These are phyloP conservation scores for Popillia japonica DNA, from an alignment of 1,140 invertebrate genomes.

Conservation along the genomic window DNA sequence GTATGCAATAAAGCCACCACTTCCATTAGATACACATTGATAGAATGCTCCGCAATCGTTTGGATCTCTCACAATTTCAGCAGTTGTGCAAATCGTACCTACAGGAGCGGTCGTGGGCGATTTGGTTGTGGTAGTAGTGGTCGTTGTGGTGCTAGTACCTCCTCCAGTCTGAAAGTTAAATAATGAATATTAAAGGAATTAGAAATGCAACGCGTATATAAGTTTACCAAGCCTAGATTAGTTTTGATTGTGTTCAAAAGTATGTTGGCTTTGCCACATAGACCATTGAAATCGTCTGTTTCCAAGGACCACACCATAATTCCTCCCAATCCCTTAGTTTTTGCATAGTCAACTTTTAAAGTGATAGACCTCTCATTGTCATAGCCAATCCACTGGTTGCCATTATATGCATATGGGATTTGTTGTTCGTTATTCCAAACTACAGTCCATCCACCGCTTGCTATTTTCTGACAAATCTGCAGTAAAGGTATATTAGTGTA, in stretches of 20 bases:
- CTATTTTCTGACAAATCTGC: neutral
- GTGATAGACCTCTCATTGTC: conserved; percentile 69
- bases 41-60: conserved; percentile 9
- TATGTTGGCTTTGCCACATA: conserved; percentile 67
- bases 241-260: conserved; percentile 62
- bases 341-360: conserved; percentile 51
- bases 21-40: neutral
- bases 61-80: conserved; percentile 19
- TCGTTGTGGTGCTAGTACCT: neutral
- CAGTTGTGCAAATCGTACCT: neutral
- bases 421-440: conserved; percentile 65
- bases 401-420: conserved; percentile 71
- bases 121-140: neutral
- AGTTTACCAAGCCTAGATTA: conserved; percentile 41
- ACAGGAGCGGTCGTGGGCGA: neutral
- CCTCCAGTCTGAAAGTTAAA: neutral
- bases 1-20: neutral
- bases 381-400: conserved; percentile 78
- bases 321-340: conserved; percentile 64
- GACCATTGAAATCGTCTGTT: conserved; percentile 74
- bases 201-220: neutral
- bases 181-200: neutral
- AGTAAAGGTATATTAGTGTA: neutral
- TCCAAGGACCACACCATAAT: conserved; percentile 80
- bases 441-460: conserved; percentile 60